phyloP scores from a whole-genome alignment of 2,888 invertebrate genomes.

The Frankliniella intonsa region DNA sequence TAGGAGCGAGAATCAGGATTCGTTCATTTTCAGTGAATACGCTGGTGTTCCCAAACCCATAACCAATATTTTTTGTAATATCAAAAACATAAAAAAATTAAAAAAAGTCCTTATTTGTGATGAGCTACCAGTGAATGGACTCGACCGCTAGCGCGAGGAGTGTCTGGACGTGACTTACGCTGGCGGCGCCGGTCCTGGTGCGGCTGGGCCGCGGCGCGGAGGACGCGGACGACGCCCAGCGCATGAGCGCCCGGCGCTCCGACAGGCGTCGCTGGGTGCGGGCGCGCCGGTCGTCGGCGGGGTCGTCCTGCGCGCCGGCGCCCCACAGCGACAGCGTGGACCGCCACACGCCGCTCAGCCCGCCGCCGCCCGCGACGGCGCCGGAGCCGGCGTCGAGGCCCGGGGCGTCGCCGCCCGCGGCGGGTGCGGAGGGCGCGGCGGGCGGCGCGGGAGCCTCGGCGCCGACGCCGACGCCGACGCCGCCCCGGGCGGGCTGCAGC shows the following conservation, averaged over 20 bases:
- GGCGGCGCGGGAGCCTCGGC: not conserved
- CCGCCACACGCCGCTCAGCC: conserved; percentile 22
- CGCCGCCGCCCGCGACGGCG: not conserved
- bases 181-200: not conserved
- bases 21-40: no score
- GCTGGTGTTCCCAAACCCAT: no score
- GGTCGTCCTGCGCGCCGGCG: not conserved
- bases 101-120: no score
- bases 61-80: no score
- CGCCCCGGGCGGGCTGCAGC: not conserved
- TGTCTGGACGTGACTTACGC: not conserved
- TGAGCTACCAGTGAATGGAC: no score
- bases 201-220: not conserved
- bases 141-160: no score
- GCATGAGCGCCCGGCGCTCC: conserved; percentile 9
- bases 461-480: not conserved
- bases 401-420: not conserved
- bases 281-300: conserved; percentile 29
- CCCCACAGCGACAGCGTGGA: conserved; percentile 25
- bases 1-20: no score
- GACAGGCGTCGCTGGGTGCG: not conserved
- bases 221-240: not conserved
- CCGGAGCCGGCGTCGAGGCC: not conserved
- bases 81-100: no score
- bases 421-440: not conserved